Conservation (phyloP, 2,888 invertebrate species). For the Polydesmus complanatus region DNA sequence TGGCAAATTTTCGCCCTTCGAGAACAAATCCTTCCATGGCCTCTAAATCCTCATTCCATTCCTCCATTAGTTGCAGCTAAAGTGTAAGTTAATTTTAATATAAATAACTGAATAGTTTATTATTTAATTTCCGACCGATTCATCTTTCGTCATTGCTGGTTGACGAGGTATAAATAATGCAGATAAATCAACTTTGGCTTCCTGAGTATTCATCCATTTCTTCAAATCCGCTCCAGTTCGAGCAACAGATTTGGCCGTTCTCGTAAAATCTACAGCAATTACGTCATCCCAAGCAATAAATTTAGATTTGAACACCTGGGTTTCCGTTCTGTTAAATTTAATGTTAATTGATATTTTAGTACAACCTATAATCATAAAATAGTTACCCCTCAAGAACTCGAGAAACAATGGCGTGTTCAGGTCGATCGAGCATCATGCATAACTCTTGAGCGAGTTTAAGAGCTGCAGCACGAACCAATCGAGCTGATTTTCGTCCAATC, state of each 20-base stretch:
- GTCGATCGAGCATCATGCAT: constrained; percentile 76
- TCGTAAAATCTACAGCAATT: constrained; percentile 94
- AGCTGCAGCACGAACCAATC: constrained; percentile 86
- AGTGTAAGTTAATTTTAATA: background rate
- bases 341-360: constrained; percentile 8
- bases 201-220: constrained; percentile 36
- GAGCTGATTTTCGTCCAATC: constrained; percentile 95
- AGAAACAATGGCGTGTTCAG: constrained; percentile 73
- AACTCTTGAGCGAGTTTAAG: constrained; percentile 93
- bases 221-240: constrained; percentile 90
- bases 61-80: constrained; percentile 63
- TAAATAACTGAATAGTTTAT: background rate
- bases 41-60: constrained; percentile 97
- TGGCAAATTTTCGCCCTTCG: constrained; percentile 93
- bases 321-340: constrained; percentile 39
- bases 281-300: constrained; percentile 98
- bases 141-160: constrained; percentile 65
- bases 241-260: constrained; percentile 92
- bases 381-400: constrained; percentile 66
- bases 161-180: constrained; percentile 92
- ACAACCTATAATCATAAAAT: background rate
- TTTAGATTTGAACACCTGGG: constrained; percentile 79
- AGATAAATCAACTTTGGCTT: constrained; percentile 66
- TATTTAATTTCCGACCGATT: constrained; percentile 44
- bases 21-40: constrained; percentile 95